A percentile compares a stretch with the other conserved stretches of the same genome.
These are phyloP conservation scores for Caenorhabditis auriculariae DNA, from an alignment of 2,888 invertebrate species.

Conservation along the genomic window DNA sequence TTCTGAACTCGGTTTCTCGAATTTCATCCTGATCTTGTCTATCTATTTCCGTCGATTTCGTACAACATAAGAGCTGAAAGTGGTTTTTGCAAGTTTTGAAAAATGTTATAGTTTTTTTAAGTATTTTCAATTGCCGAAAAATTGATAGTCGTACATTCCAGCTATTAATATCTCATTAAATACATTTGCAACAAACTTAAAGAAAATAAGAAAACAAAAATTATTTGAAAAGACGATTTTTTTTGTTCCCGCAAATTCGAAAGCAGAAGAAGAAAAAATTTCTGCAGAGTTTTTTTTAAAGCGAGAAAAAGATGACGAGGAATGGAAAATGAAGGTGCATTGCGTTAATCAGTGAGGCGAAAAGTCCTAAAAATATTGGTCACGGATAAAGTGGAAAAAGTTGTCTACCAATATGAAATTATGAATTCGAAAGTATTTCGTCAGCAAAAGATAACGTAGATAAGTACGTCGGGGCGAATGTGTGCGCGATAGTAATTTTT, in stretches of 20 bases:
- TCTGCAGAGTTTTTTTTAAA: not conserved
- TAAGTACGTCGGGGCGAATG: not conserved
- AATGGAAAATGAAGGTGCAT: not conserved
- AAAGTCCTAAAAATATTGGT: not conserved
- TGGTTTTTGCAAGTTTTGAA: too few relatives aligned
- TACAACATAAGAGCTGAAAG: too few relatives aligned
- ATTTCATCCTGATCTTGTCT: too few relatives aligned
- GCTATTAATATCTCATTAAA: too few relatives aligned
- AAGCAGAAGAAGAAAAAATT: slow-evolving; percentile 1
- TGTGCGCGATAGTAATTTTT: too few relatives aligned
- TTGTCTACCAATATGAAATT: not conserved
- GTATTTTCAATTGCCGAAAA: too few relatives aligned
- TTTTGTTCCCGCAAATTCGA: slow-evolving; percentile 7
- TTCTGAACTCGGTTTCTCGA: too few relatives aligned
- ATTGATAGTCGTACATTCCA: too few relatives aligned
- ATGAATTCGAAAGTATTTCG: not conserved
- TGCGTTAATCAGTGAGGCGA: not conserved
- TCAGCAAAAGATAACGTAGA: not conserved
- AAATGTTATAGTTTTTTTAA: too few relatives aligned
- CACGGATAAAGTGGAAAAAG: not conserved
- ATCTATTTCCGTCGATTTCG: too few relatives aligned
- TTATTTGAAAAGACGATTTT: not conserved
- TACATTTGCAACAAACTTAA: too few relatives aligned
- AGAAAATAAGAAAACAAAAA: slow-evolving; percentile 23
- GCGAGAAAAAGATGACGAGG: not conserved